Evolutionary conservation across 2,113 vertebrate genomes (phyloP), one percentile per base, ranked within the genome.

Genomic region (Nematolebias whitei): DNA sequence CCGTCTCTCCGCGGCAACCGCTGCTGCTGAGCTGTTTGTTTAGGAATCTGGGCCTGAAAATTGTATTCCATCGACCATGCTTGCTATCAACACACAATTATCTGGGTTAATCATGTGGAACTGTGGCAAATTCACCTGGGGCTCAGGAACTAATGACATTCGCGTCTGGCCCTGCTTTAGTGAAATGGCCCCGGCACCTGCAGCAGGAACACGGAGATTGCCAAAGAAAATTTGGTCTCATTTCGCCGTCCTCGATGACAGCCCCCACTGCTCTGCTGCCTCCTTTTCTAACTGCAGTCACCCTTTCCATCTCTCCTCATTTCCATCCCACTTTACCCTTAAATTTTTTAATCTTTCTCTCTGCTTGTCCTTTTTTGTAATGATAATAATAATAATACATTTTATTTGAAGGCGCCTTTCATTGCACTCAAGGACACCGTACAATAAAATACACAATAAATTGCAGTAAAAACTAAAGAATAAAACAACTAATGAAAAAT

Each of bases 21-120:
- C 51, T 44, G 63, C 68, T 95, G 92, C 93, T 95, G 94, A 95
- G 95, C 95, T 98, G 95, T 98, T 99, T 99, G 97, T 98, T 98
- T 98, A 98, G 96, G 96, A 98, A 97, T 95, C 95, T 94, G 94
- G 90, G 89, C 95, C 93, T 90, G 95, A 98, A 92, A 98, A 98
- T 98, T 97, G 96, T 98, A 98, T 98, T 99, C 96, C 96, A 95
- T 96, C 96, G 96, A 97, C 96, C 97, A 97, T 95, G 96, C 96
- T 98, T 93, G 92, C 97, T 98, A 98, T 98, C 98, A 98, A 99
- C 98, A 99, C 98, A 98, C 98, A 99, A 99, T 99, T 99, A 99
- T 98, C 96, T 99, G 95, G 95, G 95, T 98, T 98, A 98, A 98
- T 98, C 98, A 99, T 98, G 97, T 98, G 98, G 98, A 99, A 98